phyloP scores from a whole-genome alignment of 2,113 vertebrate species.

The Leptocoma aspasia region DNA sequence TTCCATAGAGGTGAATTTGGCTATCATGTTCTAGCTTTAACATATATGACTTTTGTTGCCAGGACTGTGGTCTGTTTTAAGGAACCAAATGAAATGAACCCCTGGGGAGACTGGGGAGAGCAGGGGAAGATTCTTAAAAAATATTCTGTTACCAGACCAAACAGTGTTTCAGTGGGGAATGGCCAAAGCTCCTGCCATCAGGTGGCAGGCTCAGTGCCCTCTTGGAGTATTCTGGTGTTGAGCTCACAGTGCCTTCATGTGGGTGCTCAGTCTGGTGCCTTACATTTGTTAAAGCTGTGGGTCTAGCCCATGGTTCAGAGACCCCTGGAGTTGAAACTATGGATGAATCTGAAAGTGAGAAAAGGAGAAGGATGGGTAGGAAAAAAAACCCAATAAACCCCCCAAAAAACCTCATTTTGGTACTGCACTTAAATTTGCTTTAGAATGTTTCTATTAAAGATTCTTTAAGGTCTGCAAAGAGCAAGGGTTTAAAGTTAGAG shows the following conservation, averaged over 20 bases:
- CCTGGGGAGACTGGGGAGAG: not conserved
- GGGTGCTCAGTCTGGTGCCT: not conserved
- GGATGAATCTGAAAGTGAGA: not conserved
- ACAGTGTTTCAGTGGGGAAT: not conserved
- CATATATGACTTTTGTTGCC: not conserved
- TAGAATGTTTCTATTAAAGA: not conserved
- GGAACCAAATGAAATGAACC: not conserved
- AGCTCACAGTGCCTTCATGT: not conserved
- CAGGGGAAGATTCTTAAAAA: not conserved
- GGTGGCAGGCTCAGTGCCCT: not conserved
- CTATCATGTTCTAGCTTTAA: not conserved
- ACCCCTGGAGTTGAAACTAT: not conserved
- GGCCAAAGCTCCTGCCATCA: not conserved
- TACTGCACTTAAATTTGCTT: not conserved
- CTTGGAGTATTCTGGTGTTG: not conserved
- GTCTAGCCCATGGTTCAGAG: not conserved
- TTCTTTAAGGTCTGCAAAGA: not conserved
- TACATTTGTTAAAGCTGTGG: not conserved
- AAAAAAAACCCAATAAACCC: accelerated
- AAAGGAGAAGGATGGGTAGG: not conserved
- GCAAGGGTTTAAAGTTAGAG: not conserved
- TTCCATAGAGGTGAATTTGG: not conserved
- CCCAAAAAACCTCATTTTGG: not conserved
- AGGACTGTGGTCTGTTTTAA: not conserved
- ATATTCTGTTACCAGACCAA: not conserved